A percentile compares a stretch with the other conserved stretches of the same genome.
phyloP scores from a whole-genome alignment of 2,888 invertebrate species.

The Pristionchus entomophagus region DNA sequence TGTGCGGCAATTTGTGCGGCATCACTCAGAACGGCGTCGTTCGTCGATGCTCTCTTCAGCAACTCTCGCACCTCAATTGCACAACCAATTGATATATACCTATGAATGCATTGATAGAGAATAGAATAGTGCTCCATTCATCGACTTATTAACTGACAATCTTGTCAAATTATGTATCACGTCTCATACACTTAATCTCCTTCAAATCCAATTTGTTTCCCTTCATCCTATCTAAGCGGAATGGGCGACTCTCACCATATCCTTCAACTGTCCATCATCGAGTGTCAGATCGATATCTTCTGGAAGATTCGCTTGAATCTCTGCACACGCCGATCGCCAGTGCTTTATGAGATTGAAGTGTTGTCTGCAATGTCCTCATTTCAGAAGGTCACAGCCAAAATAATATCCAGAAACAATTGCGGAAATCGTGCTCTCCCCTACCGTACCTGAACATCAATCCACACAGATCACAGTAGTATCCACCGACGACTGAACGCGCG shows the following conservation, averaged over 20 bases:
- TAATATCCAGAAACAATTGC: too few relatives aligned
- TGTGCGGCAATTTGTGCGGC: too few relatives aligned
- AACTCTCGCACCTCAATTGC: constrained; percentile 50
- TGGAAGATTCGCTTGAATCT: constrained; percentile 67
- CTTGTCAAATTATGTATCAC: too few relatives aligned
- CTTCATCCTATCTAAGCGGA: too few relatives aligned
- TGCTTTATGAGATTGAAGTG: constrained; percentile 66
- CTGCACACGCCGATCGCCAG: constrained; percentile 66
- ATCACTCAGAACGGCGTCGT: constrained; percentile 38
- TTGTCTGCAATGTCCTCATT: constrained; percentile 54
- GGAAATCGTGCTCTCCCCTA: background rate
- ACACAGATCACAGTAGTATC: constrained; percentile 68
- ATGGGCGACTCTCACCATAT: constrained; percentile 58
- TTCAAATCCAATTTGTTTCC: too few relatives aligned
- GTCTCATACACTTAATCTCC: too few relatives aligned
- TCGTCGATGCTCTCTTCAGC: constrained; percentile 52
- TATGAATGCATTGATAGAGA: too few relatives aligned
- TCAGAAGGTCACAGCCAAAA: too few relatives aligned
- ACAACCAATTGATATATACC: background rate
- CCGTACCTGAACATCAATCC: constrained; percentile 64
- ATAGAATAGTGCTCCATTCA: too few relatives aligned
- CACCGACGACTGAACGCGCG: constrained; percentile 50
- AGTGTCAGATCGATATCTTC: constrained; percentile 59
- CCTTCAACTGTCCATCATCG: constrained; percentile 59
- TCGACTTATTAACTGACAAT: too few relatives aligned